phyloP scores from a whole-genome alignment of 2,888 invertebrate species.

The Morpho helenor region DNA sequence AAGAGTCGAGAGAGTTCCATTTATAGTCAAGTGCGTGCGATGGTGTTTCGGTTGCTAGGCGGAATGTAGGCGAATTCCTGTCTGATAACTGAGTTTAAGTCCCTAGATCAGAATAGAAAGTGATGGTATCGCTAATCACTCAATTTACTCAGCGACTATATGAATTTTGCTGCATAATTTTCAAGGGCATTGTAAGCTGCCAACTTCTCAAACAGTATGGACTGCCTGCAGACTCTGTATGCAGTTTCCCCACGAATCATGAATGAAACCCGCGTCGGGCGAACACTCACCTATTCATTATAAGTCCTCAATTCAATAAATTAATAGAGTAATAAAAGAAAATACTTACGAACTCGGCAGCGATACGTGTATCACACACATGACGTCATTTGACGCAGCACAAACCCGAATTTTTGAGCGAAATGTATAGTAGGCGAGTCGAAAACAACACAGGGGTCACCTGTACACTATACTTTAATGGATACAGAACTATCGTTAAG shows the following conservation, averaged over 20 bases:
- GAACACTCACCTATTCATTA: slow-evolving; percentile 45
- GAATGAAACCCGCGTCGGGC: slow-evolving; percentile 61
- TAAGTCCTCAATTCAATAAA: slow-evolving; percentile 49
- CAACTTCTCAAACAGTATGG: slow-evolving; percentile 40
- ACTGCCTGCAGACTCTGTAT: slow-evolving; percentile 32
- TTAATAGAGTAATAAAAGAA: slow-evolving; percentile 69
- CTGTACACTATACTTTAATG: slow-evolving; percentile 66
- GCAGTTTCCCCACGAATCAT: slow-evolving; percentile 51
- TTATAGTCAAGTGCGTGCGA: slow-evolving; percentile 58
- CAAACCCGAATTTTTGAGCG: slow-evolving; percentile 74
- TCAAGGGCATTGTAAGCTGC: slow-evolving; percentile 67
- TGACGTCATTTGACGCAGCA: slow-evolving; percentile 80
- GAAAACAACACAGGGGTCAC: slow-evolving; percentile 63
- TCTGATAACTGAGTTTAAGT: slow-evolving; percentile 22
- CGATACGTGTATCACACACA: slow-evolving; percentile 79
- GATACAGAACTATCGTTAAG: slow-evolving; percentile 62
- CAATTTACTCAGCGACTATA: slow-evolving; percentile 51
- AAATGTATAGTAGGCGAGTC: slow-evolving; percentile 64
- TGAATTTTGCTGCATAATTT: slow-evolving; percentile 77
- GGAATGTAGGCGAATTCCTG: slow-evolving; percentile 36
- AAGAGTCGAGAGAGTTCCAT: slow-evolving; percentile 65
- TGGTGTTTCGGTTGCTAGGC: slow-evolving; percentile 55
- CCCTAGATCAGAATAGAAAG: slow-evolving; percentile 48
- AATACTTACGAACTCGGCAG: slow-evolving; percentile 77
- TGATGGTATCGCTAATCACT: slow-evolving; percentile 45